Evolutionary conservation across 2,888 invertebrate genomes (phyloP), one percentile per base, ranked within the genome.

Genomic region (Chaetoderma sp.): DNA sequence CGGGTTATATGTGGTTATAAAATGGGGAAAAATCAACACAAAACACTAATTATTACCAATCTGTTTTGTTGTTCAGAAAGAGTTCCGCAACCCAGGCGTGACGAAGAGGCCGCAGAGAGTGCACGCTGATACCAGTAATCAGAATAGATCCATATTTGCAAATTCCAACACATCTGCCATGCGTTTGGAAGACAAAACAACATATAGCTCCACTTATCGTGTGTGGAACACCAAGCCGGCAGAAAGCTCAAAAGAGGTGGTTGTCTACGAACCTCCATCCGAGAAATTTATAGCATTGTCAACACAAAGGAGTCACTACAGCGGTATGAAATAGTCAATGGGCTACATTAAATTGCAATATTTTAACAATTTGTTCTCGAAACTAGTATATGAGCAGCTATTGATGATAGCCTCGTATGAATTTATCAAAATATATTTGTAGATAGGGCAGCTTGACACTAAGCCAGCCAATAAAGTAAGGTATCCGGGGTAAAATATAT

Each of bases 321-420:
- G n/a, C 33, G 67, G 67, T 67, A 23, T n/a, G n/a, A n/a, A n/a
- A n/a, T n/a, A 47, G 42, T 47, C 27, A 32, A 18, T 47, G 10
- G 0, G 23, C 25, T 18, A 23, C 32, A 33, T 36, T 10, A 16
- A n/a, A 1, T 4, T 16, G 13, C 5, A 33, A 18, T 50, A n/a
- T 27, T 18, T 21, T 27, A 16, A 39, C 2, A 16, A 21, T 21
- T n/a, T 39, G n/a, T n/a, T n/a, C n/a, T n/a, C n/a, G n/a, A n/a
- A n/a, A n/a, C n/a, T n/a, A n/a, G n/a, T n/a, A n/a, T n/a, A n/a
- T n/a, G n/a, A n/a, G n/a, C n/a, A n/a, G n/a, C n/a, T n/a, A n/a
- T n/a, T n/a, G n/a, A n/a, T n/a, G n/a, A n/a, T n/a, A n/a, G n/a
- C n/a, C n/a, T n/a, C n/a, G n/a, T n/a, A n/a, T n/a, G n/a, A n/a